Percentiles rank a stretch among this genome's conserved stretches.
Conservation (phyloP, 2,888 invertebrate species). For the Rhamphomyia laevipes region DNA sequence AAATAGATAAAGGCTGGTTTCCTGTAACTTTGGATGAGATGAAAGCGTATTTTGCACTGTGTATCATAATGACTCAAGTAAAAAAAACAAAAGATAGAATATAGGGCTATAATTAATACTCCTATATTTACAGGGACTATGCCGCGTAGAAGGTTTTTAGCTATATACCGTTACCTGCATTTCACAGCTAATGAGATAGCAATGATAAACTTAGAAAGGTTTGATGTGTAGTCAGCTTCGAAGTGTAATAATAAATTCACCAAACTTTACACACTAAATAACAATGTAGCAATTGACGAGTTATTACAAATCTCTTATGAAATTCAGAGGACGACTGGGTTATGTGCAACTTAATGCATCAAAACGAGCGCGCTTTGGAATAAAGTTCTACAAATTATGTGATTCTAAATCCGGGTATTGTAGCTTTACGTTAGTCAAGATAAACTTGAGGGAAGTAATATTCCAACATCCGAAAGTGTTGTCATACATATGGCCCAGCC, state of each 20-base stretch:
- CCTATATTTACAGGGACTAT: not conserved
- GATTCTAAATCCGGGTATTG: conserved; percentile 2
- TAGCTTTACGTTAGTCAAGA: not conserved
- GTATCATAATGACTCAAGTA: not conserved
- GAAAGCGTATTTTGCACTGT: not conserved
- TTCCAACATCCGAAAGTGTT: not conserved
- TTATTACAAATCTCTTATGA: not conserved
- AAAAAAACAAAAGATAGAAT: not conserved
- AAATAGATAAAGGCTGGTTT: not conserved
- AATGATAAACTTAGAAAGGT: not conserved
- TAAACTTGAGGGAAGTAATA: not conserved
- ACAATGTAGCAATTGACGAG: not conserved
- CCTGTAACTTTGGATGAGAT: not conserved
- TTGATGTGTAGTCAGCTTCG: not conserved
- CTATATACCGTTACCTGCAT: not conserved
- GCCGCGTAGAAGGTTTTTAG: not conserved
- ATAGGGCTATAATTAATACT: not conserved
- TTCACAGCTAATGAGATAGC: not conserved
- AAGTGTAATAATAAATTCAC: not conserved
- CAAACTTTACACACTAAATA: not conserved
- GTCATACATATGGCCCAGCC: not conserved
- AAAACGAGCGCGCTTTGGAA: not conserved
- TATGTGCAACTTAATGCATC: not conserved
- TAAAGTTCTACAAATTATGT: conserved; percentile 6
- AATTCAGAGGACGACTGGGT: not conserved